These are phyloP conservation scores for Phoxinus dragarum DNA, from an alignment of 2,797 vertebrate species.

Conservation along the genomic window DNA sequence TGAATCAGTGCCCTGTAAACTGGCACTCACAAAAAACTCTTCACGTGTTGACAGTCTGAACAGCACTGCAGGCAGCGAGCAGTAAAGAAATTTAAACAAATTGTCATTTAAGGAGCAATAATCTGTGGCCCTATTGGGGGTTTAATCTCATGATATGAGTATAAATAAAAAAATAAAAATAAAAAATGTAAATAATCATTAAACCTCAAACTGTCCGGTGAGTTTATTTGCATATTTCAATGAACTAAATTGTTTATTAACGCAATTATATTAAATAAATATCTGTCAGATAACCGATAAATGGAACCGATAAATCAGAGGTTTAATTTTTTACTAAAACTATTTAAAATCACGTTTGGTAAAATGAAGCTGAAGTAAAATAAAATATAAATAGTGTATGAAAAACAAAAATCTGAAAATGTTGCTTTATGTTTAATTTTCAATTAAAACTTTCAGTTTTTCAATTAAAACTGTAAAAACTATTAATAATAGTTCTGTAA, in stretches of 20 bases:
- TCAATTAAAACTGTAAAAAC: background rate
- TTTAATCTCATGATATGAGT: background rate
- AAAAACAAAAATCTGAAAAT: background rate
- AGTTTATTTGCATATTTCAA: slow-evolving; percentile 7
- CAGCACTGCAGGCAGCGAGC: background rate
- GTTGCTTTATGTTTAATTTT: background rate
- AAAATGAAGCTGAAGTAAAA: background rate
- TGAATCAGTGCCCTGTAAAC: slow-evolving; percentile 40
- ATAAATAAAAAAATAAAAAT: background rate
- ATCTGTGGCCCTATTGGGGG: background rate
- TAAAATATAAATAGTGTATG: background rate
- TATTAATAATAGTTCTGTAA: background rate
- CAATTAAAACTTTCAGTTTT: too few species aligned
- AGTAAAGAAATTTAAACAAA: slow-evolving; percentile 12
- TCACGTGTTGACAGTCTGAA: slow-evolving; percentile 11
- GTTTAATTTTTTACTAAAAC: background rate
- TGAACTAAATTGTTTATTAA: background rate
- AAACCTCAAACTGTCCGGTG: background rate
- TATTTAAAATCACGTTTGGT: background rate
- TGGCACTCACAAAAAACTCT: slow-evolving; percentile 29
- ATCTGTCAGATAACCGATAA: background rate
- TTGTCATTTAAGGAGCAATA: background rate
- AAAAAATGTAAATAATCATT: too few species aligned
- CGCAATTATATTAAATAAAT: background rate
- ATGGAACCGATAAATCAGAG: background rate